Evolutionary conservation across 2,113 vertebrate species (phyloP).

Genomic region (Psettodes erumei): DNA sequence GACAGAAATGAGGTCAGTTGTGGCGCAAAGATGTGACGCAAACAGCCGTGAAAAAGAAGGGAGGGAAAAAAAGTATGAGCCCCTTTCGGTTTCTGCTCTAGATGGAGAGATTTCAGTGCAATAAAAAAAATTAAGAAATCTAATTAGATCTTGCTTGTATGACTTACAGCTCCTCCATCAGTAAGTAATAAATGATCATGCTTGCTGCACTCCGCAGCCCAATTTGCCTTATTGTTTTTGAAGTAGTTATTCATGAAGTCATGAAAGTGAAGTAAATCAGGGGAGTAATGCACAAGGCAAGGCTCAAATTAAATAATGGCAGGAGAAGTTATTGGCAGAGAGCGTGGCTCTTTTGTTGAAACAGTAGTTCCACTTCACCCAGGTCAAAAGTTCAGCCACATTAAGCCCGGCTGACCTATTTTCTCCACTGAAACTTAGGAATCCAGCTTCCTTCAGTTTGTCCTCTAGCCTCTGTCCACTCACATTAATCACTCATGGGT

Average conservation of each 20-base stretch:
- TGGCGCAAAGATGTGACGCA: constrained; percentile 51
- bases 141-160: constrained; percentile 20
- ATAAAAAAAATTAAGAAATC: constrained; percentile 26
- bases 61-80: background rate
- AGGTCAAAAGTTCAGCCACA: constrained; percentile 82
- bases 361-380: constrained; percentile 60
- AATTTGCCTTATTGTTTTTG: background rate
- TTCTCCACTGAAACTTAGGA: constrained; percentile 72
- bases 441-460: constrained; percentile 61
- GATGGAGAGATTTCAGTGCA: constrained; percentile 28
- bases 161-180: background rate
- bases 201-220: background rate
- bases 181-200: constrained; percentile 7
- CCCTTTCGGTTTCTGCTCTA: background rate
- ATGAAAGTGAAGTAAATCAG: background rate
- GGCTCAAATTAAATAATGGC: constrained; percentile 23
- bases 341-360: constrained; percentile 30
- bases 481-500: constrained; percentile 42
- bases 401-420: constrained; percentile 81
- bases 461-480: constrained; percentile 62
- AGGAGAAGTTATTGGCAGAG: constrained; percentile 4
- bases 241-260: background rate
- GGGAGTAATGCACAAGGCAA: background rate
- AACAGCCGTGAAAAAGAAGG: background rate
- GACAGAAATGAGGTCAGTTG: constrained; percentile 71